Conservation (phyloP, 1,140 invertebrate species). For the Himalopsyche phryganea region DNA sequence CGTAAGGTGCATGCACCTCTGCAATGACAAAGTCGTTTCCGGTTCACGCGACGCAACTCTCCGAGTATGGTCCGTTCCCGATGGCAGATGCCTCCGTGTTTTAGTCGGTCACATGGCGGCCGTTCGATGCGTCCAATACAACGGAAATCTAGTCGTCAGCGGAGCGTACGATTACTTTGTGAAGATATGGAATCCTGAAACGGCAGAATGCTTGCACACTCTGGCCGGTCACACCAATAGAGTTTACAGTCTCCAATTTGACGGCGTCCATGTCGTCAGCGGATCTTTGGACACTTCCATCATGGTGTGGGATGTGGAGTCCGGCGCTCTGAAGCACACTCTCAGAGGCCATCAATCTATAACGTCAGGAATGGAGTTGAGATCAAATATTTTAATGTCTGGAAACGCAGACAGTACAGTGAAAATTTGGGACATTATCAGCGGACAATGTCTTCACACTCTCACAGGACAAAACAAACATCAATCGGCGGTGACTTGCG, state of each 20-base stretch:
- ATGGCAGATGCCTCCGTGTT: constrained; percentile 86
- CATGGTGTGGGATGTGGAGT: constrained; percentile 95
- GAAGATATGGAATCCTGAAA: constrained; percentile 93
- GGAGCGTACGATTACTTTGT: constrained; percentile 97
- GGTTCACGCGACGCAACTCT: constrained; percentile 95
- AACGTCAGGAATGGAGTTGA: constrained; percentile 97
- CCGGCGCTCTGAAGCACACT: constrained; percentile 86
- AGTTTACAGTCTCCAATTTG: constrained; percentile 93
- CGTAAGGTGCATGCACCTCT: constrained; percentile 95
- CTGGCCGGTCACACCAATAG: constrained; percentile 90
- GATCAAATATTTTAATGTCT: constrained; percentile 93
- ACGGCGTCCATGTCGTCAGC: constrained; percentile 92
- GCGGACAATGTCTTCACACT: constrained; percentile 94
- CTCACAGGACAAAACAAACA: constrained; percentile 95
- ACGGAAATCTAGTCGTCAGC: constrained; percentile 87
- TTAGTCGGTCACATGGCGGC: constrained; percentile 94
- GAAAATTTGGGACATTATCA: constrained; percentile 99
- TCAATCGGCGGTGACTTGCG: constrained; percentile 94
- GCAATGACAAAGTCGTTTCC: constrained; percentile 90
- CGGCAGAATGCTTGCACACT: constrained; percentile 86
- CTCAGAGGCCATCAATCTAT: constrained; percentile 96
- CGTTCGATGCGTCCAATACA: constrained; percentile 97
- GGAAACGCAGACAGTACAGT: constrained; percentile 98
- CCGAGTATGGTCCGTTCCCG: constrained; percentile 93
- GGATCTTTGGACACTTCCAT: constrained; percentile 97